These are phyloP conservation scores for Tyto alba DNA, from an alignment of 2,113 vertebrate genomes.

Conservation along the genomic window DNA sequence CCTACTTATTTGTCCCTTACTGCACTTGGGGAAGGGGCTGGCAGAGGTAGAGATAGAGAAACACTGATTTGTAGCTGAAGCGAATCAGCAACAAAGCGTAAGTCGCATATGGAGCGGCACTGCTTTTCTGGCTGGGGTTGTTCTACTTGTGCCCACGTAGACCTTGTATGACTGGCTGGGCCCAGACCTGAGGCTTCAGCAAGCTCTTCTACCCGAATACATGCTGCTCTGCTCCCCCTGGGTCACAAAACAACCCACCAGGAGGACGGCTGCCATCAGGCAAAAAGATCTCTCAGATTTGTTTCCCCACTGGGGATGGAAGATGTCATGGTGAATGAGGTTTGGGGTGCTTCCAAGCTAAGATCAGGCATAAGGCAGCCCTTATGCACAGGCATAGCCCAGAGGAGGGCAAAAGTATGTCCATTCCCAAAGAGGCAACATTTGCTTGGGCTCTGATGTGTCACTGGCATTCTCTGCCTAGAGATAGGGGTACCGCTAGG, in stretches of 20 bases:
- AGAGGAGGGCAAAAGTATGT: not conserved
- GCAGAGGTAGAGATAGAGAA: not conserved
- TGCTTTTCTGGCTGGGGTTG: not conserved
- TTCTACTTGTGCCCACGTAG: not conserved
- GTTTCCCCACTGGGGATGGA: not conserved
- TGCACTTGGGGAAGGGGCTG: not conserved
- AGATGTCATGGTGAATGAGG: not conserved
- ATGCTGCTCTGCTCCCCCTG: not conserved
- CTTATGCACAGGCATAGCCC: not conserved
- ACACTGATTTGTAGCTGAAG: not conserved
- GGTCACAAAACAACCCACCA: not conserved
- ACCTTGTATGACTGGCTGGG: not conserved
- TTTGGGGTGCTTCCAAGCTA: not conserved
- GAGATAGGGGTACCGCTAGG: not conserved
- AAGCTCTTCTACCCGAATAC: not conserved
- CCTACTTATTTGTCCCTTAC: not conserved
- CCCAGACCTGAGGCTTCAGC: not conserved
- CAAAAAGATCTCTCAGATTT: not conserved
- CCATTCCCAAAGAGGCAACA: not conserved
- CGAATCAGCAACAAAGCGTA: not conserved
- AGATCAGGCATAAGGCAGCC: not conserved
- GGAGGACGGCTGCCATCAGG: not conserved
- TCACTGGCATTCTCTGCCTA: not conserved
- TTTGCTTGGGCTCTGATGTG: not conserved
- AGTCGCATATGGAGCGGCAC: accelerated